A percentile compares a stretch with the other conserved stretches of the same genome.
Conservation (phyloP, 1,140 invertebrate species). For the Drosophila subobscura region DNA sequence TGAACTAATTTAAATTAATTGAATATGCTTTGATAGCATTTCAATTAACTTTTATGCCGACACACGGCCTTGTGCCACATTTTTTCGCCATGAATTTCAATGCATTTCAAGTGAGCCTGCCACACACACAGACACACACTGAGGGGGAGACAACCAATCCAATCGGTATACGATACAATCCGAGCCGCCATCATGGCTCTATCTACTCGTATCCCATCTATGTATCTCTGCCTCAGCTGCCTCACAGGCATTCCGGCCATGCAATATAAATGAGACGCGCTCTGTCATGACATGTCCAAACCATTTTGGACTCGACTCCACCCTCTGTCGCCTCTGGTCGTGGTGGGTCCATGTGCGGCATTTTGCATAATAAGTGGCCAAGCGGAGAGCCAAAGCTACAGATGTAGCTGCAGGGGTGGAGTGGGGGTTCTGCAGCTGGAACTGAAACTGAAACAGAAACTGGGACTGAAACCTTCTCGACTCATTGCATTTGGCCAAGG, state of each 20-base stretch:
- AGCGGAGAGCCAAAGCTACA: background rate
- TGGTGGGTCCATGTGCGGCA: constrained; percentile 53
- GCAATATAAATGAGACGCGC: constrained; percentile 69
- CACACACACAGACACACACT: too few relatives aligned
- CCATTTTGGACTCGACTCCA: constrained; percentile 30
- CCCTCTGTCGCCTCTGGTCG: constrained; percentile 7
- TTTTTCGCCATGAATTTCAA: constrained; percentile 43
- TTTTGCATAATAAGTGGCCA: constrained; percentile 73
- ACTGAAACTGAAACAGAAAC: too few relatives aligned
- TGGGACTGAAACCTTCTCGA: constrained; percentile 25
- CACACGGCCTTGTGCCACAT: constrained; percentile 58
- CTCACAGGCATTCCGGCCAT: constrained; percentile 45
- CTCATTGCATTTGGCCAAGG: constrained; percentile 66
- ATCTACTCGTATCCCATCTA: constrained; percentile 20
- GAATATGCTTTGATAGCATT: constrained; percentile 80
- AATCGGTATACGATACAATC: too few relatives aligned
- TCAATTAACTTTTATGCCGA: constrained; percentile 73
- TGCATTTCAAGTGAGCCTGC: constrained; percentile 54
- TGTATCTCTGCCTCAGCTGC: constrained; percentile 2
- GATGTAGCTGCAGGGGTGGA: too few relatives aligned
- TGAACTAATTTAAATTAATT: constrained; percentile 81
- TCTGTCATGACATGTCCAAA: constrained; percentile 57
- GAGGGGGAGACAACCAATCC: too few relatives aligned
- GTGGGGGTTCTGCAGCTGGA: background rate
- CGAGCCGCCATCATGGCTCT: background rate